These are phyloP conservation scores for Brachionus sp. DNA, from an alignment of 1,140 invertebrate species.

Conservation along the genomic window DNA sequence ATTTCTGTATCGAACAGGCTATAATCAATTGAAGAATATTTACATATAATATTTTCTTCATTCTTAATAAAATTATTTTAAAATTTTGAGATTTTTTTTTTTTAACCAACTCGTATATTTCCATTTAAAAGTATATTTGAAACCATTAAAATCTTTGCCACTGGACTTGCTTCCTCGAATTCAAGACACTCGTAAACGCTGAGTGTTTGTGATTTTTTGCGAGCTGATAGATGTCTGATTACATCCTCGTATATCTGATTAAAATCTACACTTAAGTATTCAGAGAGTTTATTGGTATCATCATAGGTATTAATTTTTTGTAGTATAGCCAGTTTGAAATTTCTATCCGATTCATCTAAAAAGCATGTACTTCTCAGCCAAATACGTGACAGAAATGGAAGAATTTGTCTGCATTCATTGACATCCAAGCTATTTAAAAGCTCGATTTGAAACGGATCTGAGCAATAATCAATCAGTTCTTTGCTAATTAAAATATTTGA, in stretches of 20 bases:
- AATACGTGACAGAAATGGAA: constrained; percentile 20
- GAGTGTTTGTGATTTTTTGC: constrained; percentile 37
- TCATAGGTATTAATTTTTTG: background rate
- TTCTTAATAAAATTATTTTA: constrained; percentile 4
- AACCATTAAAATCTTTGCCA: background rate
- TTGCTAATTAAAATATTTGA: background rate
- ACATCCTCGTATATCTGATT: constrained; percentile 42
- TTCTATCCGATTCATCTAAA: background rate
- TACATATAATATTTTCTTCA: constrained; percentile 39
- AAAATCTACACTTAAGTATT: constrained; percentile 41
- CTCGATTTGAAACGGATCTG: background rate
- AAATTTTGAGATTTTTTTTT: background rate
- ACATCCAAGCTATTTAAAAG: background rate
- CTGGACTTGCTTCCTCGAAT: constrained; percentile 22
- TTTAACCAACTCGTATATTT: constrained; percentile 12
- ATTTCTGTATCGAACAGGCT: constrained; percentile 40
- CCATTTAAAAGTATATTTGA: constrained; percentile 36
- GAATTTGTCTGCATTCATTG: constrained; percentile 21
- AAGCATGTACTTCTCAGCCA: background rate
- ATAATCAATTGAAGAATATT: constrained; percentile 37
- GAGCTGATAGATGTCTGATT: constrained; percentile 28
- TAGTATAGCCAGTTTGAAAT: background rate
- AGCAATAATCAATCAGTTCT: constrained; percentile 31
- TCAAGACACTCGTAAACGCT: background rate
- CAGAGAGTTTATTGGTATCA: constrained; percentile 9